Conservation (phyloP, 2,113 vertebrate genomes). For the Micromys minutus region DNA sequence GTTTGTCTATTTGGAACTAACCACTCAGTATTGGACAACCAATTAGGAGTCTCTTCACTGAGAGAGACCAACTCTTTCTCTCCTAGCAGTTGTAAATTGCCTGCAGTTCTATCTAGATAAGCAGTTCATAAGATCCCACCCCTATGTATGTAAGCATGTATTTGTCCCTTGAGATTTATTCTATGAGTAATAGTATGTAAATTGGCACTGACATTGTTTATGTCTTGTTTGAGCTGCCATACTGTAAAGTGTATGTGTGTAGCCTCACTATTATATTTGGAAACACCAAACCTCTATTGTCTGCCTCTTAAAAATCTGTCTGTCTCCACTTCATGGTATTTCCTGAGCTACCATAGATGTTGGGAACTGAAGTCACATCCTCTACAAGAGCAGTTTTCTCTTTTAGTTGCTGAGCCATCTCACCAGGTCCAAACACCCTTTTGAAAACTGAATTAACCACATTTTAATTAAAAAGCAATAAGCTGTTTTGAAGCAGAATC, state of each 20-base stretch:
- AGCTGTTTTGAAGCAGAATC: background rate
- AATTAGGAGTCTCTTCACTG: background rate
- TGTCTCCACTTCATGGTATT: background rate
- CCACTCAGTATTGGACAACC: background rate
- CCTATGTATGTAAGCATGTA: background rate
- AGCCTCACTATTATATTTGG: background rate
- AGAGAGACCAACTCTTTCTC: background rate
- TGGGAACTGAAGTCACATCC: background rate
- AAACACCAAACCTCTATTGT: background rate
- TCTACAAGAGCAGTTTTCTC: background rate
- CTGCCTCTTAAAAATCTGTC: background rate
- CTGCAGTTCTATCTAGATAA: background rate
- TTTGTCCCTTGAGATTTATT: background rate
- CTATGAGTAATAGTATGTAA: background rate
- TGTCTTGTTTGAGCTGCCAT: background rate
- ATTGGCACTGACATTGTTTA: background rate
- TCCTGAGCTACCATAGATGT: background rate
- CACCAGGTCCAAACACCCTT: background rate
- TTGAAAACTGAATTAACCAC: background rate
- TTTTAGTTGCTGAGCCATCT: background rate
- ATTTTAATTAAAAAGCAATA: background rate
- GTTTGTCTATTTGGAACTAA: background rate
- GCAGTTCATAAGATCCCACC: background rate
- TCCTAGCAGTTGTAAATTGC: background rate
- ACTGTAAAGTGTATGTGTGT: background rate